Conservation (phyloP, 2,113 vertebrate species). For the Melanocharis versteri region DNA sequence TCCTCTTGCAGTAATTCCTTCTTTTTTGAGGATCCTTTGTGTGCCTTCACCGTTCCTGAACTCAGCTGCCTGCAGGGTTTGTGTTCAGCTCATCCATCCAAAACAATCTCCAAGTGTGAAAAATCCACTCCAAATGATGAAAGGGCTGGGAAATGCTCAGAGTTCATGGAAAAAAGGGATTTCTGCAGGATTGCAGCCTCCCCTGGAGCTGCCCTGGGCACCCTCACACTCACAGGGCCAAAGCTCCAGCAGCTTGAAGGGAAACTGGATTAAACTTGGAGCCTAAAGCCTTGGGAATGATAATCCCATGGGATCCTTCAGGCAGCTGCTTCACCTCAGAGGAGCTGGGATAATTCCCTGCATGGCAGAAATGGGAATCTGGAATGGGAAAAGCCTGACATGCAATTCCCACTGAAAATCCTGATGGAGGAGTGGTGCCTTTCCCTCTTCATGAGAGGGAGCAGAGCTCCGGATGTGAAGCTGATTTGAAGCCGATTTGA, state of each 20-base stretch:
- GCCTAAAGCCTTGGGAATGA: background rate
- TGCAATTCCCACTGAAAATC: background rate
- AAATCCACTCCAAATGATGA: constrained; percentile 25
- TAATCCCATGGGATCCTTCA: background rate
- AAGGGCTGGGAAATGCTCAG: background rate
- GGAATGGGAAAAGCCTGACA: background rate
- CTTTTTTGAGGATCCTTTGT: background rate
- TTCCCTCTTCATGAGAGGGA: fast-evolving
- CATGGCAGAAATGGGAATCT: background rate
- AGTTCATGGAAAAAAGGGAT: background rate
- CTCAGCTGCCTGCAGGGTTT: background rate
- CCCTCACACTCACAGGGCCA: background rate
- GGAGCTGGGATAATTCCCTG: background rate
- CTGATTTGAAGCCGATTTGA: background rate
- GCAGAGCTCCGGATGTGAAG: background rate
- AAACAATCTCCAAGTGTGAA: background rate
- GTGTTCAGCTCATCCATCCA: background rate
- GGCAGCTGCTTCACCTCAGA: background rate
- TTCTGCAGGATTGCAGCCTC: background rate
- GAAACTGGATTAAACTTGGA: background rate
- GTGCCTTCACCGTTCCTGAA: background rate
- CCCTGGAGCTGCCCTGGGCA: background rate
- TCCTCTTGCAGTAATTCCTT: background rate
- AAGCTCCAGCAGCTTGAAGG: background rate
- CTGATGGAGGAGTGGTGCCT: background rate